Evolutionary conservation across 92 coral and sea anemone genomes (phyloP), one percentile per base, ranked within the genome.

Genomic region (Desmophyllum pertusum): DNA sequence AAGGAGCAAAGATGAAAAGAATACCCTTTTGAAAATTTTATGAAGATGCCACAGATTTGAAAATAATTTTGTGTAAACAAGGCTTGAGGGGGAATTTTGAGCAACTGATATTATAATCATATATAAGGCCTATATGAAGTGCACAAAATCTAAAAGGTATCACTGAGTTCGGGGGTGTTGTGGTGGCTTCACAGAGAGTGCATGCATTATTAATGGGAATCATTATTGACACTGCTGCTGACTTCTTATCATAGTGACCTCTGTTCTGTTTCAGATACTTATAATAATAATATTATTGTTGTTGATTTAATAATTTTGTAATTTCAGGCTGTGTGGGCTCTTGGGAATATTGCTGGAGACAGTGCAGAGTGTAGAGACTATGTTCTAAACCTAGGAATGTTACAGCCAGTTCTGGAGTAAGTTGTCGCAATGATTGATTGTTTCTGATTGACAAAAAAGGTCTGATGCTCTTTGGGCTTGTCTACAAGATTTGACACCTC

Each of bases 291-390:
- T 30, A 29, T 45, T 39, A 73, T 57, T 31, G 33, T 35, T 6
- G 27, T 39, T 38, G 1, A 30, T 1, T 55, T 36, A 46, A 19
- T 71, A 3, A 7, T 88, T 83, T 6, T 67, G 17, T 71, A 3
- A 7, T 88, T 83, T 6, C 52, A 93, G 96, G 99, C 99, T 35
- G 99, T 97, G 10, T 97, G 99, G 99, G 99, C 99, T 10, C 89
- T 97, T 33, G 99, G 99, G 11, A 97, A 97, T 77, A 91, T 97
- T 76, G 99, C 99, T 67, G 99, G 99, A 33, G 99, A 97, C 79
- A 97, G 99, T 89, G 97, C 99, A 0, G 98, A 94, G 42, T 97
- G 99, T 68, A 86, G 99, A 75, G 99, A 97, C 85, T 97, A 88
- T 89, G 99, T 97, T 61, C 91, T 97, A 27, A 92, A 89, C 48